Percentiles rank a stretch among this genome's conserved stretches.
phyloP scores from a whole-genome alignment of 2,797 vertebrate genomes.

The Crenuchus spilurus region DNA sequence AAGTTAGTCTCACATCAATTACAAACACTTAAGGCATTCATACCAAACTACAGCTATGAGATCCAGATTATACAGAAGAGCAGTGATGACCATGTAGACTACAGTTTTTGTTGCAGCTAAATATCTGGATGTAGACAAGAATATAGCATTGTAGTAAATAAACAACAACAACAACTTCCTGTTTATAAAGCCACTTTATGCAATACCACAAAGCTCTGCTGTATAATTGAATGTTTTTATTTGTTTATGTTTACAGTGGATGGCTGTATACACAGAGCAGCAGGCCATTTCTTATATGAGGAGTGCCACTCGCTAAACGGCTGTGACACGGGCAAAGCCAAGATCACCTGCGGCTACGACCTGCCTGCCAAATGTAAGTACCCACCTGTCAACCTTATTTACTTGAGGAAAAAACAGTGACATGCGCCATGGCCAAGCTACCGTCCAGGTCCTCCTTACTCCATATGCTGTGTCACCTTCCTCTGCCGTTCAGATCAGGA shows the following conservation, averaged over 20 bases:
- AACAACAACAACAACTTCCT: too few relatives aligned
- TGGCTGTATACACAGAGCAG: slow-evolving; percentile 97
- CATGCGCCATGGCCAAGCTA: neutral
- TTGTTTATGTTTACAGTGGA: slow-evolving; percentile 82
- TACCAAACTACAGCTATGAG: too few relatives aligned
- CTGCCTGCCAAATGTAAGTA: slow-evolving; percentile 97
- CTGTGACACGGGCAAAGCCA: slow-evolving; percentile 94
- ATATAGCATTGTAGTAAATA: too few relatives aligned
- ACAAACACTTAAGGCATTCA: too few relatives aligned
- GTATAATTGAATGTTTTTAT: neutral
- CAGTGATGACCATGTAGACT: too few relatives aligned
- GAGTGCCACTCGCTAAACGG: slow-evolving; percentile 93
- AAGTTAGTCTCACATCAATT: too few relatives aligned
- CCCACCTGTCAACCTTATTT: slow-evolving; percentile 19
- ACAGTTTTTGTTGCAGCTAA: too few relatives aligned
- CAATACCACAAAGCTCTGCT: neutral
- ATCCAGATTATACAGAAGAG: too few relatives aligned
- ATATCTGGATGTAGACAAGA: too few relatives aligned
- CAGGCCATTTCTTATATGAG: slow-evolving; percentile 90
- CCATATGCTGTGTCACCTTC: slow-evolving; percentile 13
- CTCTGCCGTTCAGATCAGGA: slow-evolving; percentile 11
- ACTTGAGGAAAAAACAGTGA: slow-evolving; percentile 9
- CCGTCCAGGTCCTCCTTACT: neutral
- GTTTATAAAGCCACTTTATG: too few relatives aligned
- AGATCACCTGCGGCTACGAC: slow-evolving; percentile 96